A percentile compares a stretch with the other conserved stretches of the same genome.
These are phyloP conservation scores for Maccullochella peelii DNA, from an alignment of 2,113 vertebrate species.

Conservation along the genomic window DNA sequence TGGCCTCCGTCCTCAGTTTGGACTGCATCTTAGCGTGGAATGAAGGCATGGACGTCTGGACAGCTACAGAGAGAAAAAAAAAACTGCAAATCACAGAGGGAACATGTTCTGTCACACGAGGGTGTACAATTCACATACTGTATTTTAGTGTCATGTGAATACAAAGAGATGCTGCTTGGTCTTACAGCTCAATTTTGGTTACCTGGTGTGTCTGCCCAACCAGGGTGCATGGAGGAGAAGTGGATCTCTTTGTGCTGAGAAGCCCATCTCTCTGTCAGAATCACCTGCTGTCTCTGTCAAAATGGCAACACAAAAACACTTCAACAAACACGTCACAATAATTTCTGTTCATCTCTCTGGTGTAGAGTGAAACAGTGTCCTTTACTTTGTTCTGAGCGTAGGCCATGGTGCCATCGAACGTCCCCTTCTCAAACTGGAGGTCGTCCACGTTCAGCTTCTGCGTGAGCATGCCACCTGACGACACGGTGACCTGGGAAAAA, in stretches of 20 bases:
- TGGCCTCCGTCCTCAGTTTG: slow-evolving; percentile 83
- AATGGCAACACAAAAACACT: slow-evolving; percentile 6
- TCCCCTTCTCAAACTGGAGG: slow-evolving; percentile 86
- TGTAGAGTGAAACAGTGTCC: neutral
- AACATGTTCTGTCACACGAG: neutral
- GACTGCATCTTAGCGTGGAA: slow-evolving; percentile 87
- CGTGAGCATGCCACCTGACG: slow-evolving; percentile 91
- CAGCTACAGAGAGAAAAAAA: slow-evolving; percentile 73
- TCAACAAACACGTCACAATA: neutral
- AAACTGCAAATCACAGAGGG: neutral
- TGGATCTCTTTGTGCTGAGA: slow-evolving; percentile 83
- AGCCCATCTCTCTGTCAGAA: slow-evolving; percentile 87
- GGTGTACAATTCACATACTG: neutral
- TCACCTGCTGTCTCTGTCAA: slow-evolving; percentile 88
- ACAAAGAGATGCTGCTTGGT: too few species aligned
- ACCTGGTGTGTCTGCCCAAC: slow-evolving; percentile 90
- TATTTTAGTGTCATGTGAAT: neutral
- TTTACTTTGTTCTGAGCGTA: slow-evolving; percentile 93
- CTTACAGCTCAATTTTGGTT: neutral
- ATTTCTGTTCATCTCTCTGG: neutral
- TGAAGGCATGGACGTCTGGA: slow-evolving; percentile 84
- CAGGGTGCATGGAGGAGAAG: slow-evolving; percentile 89
- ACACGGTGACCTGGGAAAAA: slow-evolving; percentile 86
- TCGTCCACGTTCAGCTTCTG: slow-evolving; percentile 88
- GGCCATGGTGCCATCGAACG: slow-evolving; percentile 89